These are phyloP conservation scores for Sciurus niger DNA, from an alignment of 2,113 vertebrate genomes.

Conservation along the genomic window DNA sequence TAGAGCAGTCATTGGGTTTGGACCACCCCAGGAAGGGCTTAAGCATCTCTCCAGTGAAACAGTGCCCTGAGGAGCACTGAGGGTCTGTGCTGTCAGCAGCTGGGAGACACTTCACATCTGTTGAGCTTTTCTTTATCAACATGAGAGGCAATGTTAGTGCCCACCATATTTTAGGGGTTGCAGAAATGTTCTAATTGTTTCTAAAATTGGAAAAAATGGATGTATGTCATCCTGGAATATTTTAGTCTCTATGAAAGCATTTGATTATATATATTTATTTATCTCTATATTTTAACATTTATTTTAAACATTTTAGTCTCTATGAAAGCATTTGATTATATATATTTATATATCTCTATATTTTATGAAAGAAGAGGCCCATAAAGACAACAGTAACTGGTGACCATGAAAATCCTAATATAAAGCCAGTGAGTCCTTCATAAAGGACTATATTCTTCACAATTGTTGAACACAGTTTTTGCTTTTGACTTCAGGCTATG, in stretches of 20 bases:
- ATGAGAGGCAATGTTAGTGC: neutral
- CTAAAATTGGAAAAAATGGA: neutral
- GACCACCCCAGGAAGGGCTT: too few species aligned
- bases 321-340: neutral
- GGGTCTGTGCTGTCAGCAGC: neutral
- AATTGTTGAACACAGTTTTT: neutral
- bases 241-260: too few species aligned
- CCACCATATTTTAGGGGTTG: too few species aligned
- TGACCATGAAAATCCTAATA: neutral
- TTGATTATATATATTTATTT: too few species aligned
- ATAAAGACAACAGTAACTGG: neutral
- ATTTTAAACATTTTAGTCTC: too few species aligned
- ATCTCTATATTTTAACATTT: too few species aligned
- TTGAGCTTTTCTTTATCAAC: fast-evolving
- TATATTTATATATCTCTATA: neutral
- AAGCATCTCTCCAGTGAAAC: too few species aligned
- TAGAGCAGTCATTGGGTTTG: neutral
- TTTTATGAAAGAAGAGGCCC: neutral
- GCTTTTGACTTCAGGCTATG: neutral
- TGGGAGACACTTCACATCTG: neutral
- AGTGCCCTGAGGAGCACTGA: neutral
- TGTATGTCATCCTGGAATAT: neutral
- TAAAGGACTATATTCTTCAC: neutral
- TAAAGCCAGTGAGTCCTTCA: neutral
- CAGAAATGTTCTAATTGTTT: neutral